Evolutionary conservation across 2,797 vertebrate species (phyloP).

Genomic region (Sphenodon punctatus): DNA sequence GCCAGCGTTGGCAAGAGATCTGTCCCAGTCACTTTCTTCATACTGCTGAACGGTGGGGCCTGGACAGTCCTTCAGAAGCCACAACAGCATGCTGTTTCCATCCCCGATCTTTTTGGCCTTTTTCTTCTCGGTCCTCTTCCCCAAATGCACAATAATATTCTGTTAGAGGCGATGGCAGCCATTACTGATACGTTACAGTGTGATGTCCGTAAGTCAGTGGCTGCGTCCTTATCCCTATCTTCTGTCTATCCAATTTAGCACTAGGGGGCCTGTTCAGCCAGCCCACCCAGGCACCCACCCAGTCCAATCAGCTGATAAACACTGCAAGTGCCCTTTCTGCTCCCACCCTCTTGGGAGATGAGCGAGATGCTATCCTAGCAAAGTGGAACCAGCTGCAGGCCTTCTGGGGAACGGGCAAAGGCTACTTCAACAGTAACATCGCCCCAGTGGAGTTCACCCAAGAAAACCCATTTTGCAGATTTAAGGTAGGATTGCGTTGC

Average conservation of each 20-base stretch:
- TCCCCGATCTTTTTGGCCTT: no score
- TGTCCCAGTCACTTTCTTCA: no score
- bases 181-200: accelerated
- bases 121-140: no score
- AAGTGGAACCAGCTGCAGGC: slow-evolving; percentile 99
- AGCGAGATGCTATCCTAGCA: slow-evolving; percentile 94
- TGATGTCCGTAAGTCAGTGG: accelerated
- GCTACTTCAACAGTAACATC: slow-evolving; percentile 91
- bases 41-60: no score
- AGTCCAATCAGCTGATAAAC: slow-evolving; percentile 92
- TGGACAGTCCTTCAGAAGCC: no score
- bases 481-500: slow-evolving; percentile 85
- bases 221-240: neutral
- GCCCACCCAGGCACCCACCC: slow-evolving; percentile 81
- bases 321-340: slow-evolving; percentile 95
- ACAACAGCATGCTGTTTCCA: no score
- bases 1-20: no score
- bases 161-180: neutral
- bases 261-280: slow-evolving; percentile 87
- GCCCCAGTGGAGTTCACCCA: slow-evolving; percentile 92
- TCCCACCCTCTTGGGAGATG: slow-evolving; percentile 91
- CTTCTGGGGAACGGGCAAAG: slow-evolving; percentile 97
- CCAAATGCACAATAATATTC: neutral
- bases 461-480: slow-evolving; percentile 97
- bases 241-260: slow-evolving; percentile 42